Conservation (phyloP, 2,888 invertebrate genomes). For the Tipula helvola region DNA sequence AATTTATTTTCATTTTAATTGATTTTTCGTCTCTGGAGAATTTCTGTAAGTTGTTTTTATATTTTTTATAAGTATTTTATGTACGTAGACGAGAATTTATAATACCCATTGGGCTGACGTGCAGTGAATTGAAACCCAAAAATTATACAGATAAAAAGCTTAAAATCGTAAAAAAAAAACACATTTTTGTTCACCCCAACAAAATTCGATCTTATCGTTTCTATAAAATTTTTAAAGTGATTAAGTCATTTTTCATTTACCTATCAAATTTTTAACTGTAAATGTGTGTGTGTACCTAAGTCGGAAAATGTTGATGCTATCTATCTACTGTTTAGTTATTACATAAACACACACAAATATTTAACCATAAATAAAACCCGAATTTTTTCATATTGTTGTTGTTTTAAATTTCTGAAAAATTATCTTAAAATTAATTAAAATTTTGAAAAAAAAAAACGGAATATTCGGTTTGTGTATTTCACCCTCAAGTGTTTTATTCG, state of each 20-base stretch:
- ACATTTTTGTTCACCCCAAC: neutral
- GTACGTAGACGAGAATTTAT: neutral
- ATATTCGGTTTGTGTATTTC: neutral
- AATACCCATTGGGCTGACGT: neutral
- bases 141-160: no score
- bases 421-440: neutral
- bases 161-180: no score
- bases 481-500: neutral
- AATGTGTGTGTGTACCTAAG: neutral
- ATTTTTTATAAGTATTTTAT: neutral
- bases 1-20: neutral
- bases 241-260: neutral
- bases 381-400: neutral
- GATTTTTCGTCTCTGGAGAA: neutral
- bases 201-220: neutral
- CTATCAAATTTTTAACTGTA: neutral
- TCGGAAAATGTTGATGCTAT: neutral
- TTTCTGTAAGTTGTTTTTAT: neutral
- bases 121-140: neutral
- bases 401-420: neutral
- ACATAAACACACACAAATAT: neutral
- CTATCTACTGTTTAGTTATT: neutral
- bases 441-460: neutral
- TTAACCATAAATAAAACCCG: neutral
- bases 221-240: neutral